Percentiles rank a stretch among this genome's conserved stretches.
Conservation (phyloP, 1,140 invertebrate genomes). For the Philopotamus ludificatus region DNA sequence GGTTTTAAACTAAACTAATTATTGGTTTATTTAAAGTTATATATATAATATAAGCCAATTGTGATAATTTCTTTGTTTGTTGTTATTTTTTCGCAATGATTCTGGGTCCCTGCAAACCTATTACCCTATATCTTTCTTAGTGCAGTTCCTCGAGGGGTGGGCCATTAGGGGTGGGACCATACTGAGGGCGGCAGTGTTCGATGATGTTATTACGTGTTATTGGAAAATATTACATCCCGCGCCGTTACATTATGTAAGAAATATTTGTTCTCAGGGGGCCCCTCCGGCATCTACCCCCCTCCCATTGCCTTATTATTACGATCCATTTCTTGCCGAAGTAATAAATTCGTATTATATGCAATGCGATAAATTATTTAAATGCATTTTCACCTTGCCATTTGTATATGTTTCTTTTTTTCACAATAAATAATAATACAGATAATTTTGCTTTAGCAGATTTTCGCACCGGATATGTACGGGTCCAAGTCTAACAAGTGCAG, state of each 20-base stretch:
- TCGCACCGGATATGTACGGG: conserved; percentile 8
- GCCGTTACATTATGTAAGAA: conserved; percentile 30
- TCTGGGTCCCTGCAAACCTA: conserved; percentile 25
- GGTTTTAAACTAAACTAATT: too few relatives aligned
- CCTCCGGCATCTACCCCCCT: neutral
- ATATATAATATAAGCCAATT: too few relatives aligned
- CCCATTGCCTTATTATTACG: conserved; percentile 23
- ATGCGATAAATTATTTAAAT: conserved; percentile 30
- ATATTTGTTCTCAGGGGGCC: conserved; percentile 27
- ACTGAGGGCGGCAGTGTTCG: conserved; percentile 27
- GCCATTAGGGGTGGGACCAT: neutral
- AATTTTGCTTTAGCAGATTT: too few relatives aligned
- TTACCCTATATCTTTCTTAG: conserved; percentile 40
- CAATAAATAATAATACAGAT: too few relatives aligned
- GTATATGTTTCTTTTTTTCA: neutral
- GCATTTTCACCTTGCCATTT: conserved; percentile 4
- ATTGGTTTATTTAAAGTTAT: too few relatives aligned
- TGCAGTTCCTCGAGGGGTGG: conserved; percentile 12
- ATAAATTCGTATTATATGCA: conserved; percentile 28
- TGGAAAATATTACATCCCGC: conserved; percentile 39
- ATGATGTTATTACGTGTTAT: conserved; percentile 41
- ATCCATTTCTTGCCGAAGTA: conserved; percentile 24
- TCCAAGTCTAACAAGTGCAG: conserved; percentile 17
- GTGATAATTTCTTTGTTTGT: too few relatives aligned
- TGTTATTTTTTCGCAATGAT: too few relatives aligned